A percentile compares a stretch with the other conserved stretches of the same genome.
These are phyloP conservation scores for Gerris lacustris DNA, from an alignment of 2,888 invertebrate genomes.

Conservation along the genomic window DNA sequence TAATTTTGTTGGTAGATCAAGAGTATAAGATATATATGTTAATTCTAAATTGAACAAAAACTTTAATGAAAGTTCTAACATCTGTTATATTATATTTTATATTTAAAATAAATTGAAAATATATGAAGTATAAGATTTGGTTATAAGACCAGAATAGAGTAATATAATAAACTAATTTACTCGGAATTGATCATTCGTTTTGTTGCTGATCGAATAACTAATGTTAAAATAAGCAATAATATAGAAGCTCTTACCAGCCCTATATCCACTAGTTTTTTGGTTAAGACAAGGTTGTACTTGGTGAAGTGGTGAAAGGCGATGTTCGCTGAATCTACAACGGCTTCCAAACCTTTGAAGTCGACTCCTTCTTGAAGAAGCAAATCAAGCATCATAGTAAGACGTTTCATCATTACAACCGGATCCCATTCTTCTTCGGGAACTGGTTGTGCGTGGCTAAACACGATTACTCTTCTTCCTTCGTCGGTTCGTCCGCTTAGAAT, in stretches of 20 bases:
- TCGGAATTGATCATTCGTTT: too few relatives aligned
- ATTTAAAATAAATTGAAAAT: too few relatives aligned
- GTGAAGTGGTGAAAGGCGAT: constrained; percentile 26
- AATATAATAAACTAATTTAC: too few relatives aligned
- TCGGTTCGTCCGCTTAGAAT: constrained; percentile 23
- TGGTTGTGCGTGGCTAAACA: constrained; percentile 25
- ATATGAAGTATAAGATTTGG: too few relatives aligned
- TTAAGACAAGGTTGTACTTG: constrained; percentile 26
- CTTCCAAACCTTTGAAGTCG: constrained; percentile 25
- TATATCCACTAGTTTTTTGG: constrained; percentile 24
- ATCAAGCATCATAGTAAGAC: constrained; percentile 28
- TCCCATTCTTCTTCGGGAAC: constrained; percentile 28
- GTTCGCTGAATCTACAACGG: constrained; percentile 27
- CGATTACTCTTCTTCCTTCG: constrained; percentile 23
- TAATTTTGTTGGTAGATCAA: too few relatives aligned
- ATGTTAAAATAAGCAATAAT: background rate
- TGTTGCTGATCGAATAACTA: too few relatives aligned
- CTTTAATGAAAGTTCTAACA: too few relatives aligned
- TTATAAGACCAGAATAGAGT: too few relatives aligned
- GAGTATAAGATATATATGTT: too few relatives aligned
- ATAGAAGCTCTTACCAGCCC: constrained; percentile 24
- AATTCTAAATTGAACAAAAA: too few relatives aligned
- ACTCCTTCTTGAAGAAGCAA: constrained; percentile 27
- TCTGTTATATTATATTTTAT: too few relatives aligned
- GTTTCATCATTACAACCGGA: constrained; percentile 24